Evolutionary conservation across 1,140 invertebrate species (phyloP).

Genomic region (Aricia agestis): DNA sequence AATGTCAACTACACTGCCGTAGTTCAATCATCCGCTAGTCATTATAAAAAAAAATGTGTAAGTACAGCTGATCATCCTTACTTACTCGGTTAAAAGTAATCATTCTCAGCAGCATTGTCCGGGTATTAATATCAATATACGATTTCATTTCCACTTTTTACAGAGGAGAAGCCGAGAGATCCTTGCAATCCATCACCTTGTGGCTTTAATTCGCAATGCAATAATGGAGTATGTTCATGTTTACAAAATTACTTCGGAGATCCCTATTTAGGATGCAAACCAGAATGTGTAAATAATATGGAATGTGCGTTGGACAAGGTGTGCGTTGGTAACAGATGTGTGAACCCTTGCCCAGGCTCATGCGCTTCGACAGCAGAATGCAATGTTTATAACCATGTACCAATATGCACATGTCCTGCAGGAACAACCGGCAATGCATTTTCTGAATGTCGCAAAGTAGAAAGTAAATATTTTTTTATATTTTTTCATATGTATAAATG

Average conservation of each 20-base stretch:
- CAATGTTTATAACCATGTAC: slow-evolving; percentile 82
- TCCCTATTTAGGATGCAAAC: slow-evolving; percentile 82
- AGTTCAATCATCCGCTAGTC: no score
- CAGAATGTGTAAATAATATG: slow-evolving; percentile 82
- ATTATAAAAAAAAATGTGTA: no score
- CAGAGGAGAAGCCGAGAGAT: slow-evolving; percentile 73
- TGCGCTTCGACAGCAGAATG: slow-evolving; percentile 83
- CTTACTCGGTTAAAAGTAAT: no score
- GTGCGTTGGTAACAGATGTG: slow-evolving; percentile 83
- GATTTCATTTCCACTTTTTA: slow-evolving; percentile 24
- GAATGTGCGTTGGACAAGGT: slow-evolving; percentile 82
- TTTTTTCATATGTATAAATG: not conserved
- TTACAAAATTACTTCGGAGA: slow-evolving; percentile 81
- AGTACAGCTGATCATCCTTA: no score
- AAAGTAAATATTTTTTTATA: slow-evolving; percentile 41
- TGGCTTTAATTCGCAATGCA: slow-evolving; percentile 82
- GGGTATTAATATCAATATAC: no score
- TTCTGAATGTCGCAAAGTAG: slow-evolving; percentile 73
- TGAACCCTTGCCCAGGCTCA: slow-evolving; percentile 83
- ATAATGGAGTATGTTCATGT: slow-evolving; percentile 81
- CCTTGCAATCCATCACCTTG: slow-evolving; percentile 84
- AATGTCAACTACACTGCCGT: no score
- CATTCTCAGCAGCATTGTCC: no score
- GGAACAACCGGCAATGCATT: slow-evolving; percentile 80
- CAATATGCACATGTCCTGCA: slow-evolving; percentile 81